Percentiles rank a stretch among this genome's conserved stretches.
Evolutionary conservation across 2,113 vertebrate species (phyloP).

Genomic region (Corythornis madagascariensis): DNA sequence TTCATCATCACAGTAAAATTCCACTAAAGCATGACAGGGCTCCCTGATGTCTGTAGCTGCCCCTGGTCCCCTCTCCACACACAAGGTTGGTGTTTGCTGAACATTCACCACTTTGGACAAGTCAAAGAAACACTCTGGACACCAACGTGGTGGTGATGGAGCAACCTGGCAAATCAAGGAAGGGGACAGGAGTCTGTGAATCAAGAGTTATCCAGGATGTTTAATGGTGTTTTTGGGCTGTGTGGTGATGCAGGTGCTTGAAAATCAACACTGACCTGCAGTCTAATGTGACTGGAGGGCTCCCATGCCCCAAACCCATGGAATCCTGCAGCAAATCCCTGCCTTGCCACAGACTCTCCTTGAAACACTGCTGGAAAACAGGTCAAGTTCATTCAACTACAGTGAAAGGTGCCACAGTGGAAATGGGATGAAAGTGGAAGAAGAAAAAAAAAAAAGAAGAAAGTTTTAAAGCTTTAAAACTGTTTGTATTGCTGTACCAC

Average conservation of each 20-base stretch:
- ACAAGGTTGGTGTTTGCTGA: background rate
- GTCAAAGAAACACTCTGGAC: background rate
- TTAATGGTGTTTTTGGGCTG: background rate
- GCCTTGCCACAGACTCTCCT: background rate
- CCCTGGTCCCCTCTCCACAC: background rate
- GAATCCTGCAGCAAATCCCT: background rate
- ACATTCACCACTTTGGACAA: background rate
- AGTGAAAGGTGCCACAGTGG: background rate
- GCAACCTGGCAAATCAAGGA: background rate
- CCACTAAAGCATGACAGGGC: background rate
- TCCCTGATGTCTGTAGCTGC: background rate
- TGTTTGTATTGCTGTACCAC: background rate
- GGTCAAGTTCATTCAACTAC: background rate
- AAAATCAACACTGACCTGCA: background rate
- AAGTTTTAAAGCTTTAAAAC: background rate
- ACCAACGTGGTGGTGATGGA: background rate
- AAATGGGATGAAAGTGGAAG: background rate
- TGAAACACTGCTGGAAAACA: background rate
- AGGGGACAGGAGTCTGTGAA: background rate
- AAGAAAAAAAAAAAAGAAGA: background rate
- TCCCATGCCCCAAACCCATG: background rate
- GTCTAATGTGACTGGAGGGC: background rate
- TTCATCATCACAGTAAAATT: background rate
- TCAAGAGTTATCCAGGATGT: background rate
- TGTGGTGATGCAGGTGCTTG: background rate